Percentiles rank a stretch among this genome's conserved stretches.
These are phyloP conservation scores for Ictalurus furcatus DNA, from an alignment of 2,113 vertebrate species.

Conservation along the genomic window DNA sequence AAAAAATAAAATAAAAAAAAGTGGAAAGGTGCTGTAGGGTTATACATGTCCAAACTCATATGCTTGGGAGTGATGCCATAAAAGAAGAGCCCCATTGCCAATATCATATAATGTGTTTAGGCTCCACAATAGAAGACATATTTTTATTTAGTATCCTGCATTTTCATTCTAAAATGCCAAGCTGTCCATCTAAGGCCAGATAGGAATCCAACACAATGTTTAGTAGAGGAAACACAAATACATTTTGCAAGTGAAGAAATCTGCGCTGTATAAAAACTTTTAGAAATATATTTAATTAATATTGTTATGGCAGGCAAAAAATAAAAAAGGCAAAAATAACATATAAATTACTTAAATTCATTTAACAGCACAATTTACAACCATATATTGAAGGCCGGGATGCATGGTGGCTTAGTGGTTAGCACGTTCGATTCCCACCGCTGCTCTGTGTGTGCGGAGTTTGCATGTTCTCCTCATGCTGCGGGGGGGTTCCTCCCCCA, in stretches of 20 bases:
- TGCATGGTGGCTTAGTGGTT: no score
- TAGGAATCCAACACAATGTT: constrained; percentile 56
- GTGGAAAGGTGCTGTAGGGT: neutral
- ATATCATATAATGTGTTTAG: neutral
- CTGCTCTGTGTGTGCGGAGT: no score
- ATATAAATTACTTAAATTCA: neutral
- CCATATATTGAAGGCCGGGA: no score
- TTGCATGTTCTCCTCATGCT: no score
- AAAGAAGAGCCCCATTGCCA: neutral
- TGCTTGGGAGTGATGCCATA: neutral
- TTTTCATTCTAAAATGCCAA: constrained; percentile 62
- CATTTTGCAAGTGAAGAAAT: neutral
- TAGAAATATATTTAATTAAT: neutral
- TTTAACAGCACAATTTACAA: neutral
- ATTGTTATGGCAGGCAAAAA: neutral
- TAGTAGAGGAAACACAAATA: constrained; percentile 48
- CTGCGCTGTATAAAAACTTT: neutral
- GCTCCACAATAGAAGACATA: neutral
- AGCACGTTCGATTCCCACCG: no score
- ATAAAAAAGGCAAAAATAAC: no score
- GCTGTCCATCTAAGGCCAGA: constrained; percentile 59
- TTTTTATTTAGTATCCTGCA: constrained; percentile 54
- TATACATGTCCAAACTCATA: neutral
- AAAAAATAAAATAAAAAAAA: neutral
- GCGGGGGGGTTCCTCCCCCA: no score